Conservation (phyloP, 2,113 vertebrate genomes). For the Phalacrocorax brasilianus region DNA sequence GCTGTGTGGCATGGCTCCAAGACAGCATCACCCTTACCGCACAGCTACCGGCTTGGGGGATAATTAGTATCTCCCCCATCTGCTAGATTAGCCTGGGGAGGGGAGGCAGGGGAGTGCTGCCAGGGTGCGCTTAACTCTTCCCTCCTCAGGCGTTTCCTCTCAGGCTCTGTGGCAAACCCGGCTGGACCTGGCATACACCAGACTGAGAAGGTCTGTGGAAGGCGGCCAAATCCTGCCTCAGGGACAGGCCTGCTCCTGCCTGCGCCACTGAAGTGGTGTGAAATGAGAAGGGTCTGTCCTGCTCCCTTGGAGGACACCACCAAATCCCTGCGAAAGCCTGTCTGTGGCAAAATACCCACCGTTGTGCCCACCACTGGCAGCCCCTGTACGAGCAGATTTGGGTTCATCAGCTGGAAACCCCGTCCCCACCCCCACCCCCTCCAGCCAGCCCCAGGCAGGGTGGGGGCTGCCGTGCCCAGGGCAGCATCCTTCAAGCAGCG, state of each 20-base stretch:
- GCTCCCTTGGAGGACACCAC: neutral
- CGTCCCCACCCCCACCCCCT: accelerated
- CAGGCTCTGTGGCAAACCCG: neutral
- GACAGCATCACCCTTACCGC: neutral
- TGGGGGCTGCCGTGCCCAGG: neutral
- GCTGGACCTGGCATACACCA: neutral
- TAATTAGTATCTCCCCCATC: slow-evolving; percentile 63
- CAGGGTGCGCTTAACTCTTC: slow-evolving; percentile 50
- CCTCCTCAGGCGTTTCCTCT: neutral
- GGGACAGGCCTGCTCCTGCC: neutral
- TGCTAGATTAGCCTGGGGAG: slow-evolving; percentile 31
- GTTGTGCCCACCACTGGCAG: accelerated
- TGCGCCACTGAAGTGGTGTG: accelerated
- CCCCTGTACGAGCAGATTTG: neutral
- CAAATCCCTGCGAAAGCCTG: neutral
- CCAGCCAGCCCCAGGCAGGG: neutral
- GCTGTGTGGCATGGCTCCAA: neutral
- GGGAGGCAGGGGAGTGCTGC: neutral
- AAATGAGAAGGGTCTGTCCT: neutral
- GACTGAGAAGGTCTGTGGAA: neutral
- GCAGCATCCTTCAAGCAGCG: accelerated
- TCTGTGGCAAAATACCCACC: accelerated
- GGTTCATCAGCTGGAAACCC: neutral
- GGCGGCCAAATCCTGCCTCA: neutral
- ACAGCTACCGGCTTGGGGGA: neutral